phyloP scores from a whole-genome alignment of 2,888 invertebrate species.

The Trachelus troglodyta region DNA sequence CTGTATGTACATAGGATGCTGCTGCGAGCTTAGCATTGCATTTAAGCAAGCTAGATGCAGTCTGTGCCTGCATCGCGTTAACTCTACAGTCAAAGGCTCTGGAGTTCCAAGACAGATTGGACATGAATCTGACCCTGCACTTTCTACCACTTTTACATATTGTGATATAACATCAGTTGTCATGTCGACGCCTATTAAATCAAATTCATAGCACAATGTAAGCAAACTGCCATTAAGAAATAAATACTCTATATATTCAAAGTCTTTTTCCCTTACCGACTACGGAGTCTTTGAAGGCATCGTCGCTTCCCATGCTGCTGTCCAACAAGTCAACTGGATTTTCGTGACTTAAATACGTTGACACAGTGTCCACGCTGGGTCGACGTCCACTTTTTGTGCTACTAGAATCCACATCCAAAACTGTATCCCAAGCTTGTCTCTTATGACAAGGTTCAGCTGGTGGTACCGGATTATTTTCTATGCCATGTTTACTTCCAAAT shows the following conservation, averaged over 20 bases:
- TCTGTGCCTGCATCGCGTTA: slow-evolving; percentile 81
- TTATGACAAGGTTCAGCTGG: slow-evolving; percentile 50
- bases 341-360: slow-evolving; percentile 89
- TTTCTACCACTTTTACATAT: slow-evolving; percentile 76
- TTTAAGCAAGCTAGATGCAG: slow-evolving; percentile 85
- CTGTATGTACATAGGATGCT: slow-evolving; percentile 77
- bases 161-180: slow-evolving; percentile 76
- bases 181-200: slow-evolving; percentile 67
- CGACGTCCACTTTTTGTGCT: slow-evolving; percentile 82
- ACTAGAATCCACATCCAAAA: slow-evolving; percentile 76
- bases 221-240: background rate
- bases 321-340: slow-evolving; percentile 79
- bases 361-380: slow-evolving; percentile 89
- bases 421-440: slow-evolving; percentile 60
- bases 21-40: slow-evolving; percentile 77
- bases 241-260: background rate
- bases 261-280: slow-evolving; percentile 61
- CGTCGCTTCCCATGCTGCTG: slow-evolving; percentile 79
- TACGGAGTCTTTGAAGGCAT: slow-evolving; percentile 73
- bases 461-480: slow-evolving; percentile 46
- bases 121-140: slow-evolving; percentile 77
- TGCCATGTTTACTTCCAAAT: slow-evolving; percentile 70
- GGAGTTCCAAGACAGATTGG: slow-evolving; percentile 75
- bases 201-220: background rate
- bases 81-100: slow-evolving; percentile 71